Evolutionary conservation across 2,113 vertebrate species (phyloP).

Genomic region (Pyxicephalus adspersus): DNA sequence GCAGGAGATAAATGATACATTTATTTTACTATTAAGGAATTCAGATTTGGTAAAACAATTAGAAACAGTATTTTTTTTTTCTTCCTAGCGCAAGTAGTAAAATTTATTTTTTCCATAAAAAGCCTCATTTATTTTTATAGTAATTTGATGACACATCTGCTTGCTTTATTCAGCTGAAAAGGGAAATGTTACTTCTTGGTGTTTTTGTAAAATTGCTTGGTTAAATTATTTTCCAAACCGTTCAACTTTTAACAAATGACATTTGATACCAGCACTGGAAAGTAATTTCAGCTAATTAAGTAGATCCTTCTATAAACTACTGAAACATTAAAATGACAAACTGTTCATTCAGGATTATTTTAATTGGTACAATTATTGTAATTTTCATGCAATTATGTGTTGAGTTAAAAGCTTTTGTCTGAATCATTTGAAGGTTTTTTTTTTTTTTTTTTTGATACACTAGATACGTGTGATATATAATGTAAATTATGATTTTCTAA

Average conservation of each 20-base stretch:
- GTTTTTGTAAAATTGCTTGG: constrained; percentile 80
- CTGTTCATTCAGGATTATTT: constrained; percentile 97
- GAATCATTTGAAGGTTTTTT: constrained; percentile 82
- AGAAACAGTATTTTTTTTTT: constrained; percentile 69
- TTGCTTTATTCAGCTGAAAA: constrained; percentile 79
- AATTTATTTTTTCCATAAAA: constrained; percentile 78
- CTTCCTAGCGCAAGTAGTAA: constrained; percentile 70
- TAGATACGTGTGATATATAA: constrained; percentile 74
- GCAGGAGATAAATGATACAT: constrained; percentile 65
- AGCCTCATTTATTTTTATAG: constrained; percentile 83
- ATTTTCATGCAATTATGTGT: constrained; percentile 95
- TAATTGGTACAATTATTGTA: constrained; percentile 99
- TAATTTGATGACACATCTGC: constrained; percentile 81
- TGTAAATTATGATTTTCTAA: constrained; percentile 66
- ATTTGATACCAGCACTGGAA: constrained; percentile 90
- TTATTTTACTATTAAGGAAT: constrained; percentile 76
- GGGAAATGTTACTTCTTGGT: constrained; percentile 80
- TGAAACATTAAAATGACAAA: constrained; percentile 97
- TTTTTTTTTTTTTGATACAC: constrained; percentile 80
- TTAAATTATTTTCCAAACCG: constrained; percentile 85
- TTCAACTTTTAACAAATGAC: constrained; percentile 91
- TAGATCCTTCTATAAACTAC: constrained; percentile 89
- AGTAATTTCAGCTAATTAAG: constrained; percentile 94
- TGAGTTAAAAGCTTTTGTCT: constrained; percentile 92
- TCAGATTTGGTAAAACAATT: constrained; percentile 71